Conservation (phyloP, 92 coral and sea anemone species). For the Parazoanthus swiftii region DNA sequence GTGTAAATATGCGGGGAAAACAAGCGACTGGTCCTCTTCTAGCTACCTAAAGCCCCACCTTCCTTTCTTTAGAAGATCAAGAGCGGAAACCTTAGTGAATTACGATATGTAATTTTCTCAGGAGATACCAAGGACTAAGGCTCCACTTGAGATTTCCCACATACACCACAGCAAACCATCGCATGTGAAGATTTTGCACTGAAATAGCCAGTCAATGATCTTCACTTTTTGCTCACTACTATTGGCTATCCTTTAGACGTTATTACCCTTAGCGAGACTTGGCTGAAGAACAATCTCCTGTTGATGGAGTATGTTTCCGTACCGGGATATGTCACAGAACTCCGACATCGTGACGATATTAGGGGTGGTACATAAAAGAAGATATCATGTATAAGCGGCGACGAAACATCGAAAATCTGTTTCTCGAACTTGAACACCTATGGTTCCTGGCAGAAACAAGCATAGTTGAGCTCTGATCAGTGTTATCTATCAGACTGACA, state of each 20-base stretch:
- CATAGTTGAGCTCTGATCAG: slow-evolving; percentile 41
- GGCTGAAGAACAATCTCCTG: not conserved
- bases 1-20: too few relatives aligned
- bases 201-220: slow-evolving; percentile 46
- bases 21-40: too few relatives aligned
- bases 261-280: slow-evolving; percentile 33
- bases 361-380: slow-evolving; percentile 40
- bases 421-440: slow-evolving; percentile 41
- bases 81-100: not conserved
- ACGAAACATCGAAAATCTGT: slow-evolving; percentile 21
- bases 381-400: slow-evolving; percentile 35
- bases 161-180: slow-evolving; percentile 6
- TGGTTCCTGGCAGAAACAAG: slow-evolving; percentile 45
- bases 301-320: slow-evolving; percentile 1
- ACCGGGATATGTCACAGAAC: not conserved
- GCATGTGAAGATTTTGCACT: slow-evolving; percentile 45
- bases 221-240: slow-evolving; percentile 30
- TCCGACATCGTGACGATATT: not conserved
- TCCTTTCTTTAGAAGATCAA: too few relatives aligned
- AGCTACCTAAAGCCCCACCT: too few relatives aligned
- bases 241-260: slow-evolving; percentile 21
- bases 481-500: slow-evolving; percentile 17
- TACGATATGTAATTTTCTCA: not conserved
- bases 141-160: slow-evolving; percentile 6
- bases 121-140: not conserved